Percentiles rank a stretch among this genome's conserved stretches.
phyloP scores from a whole-genome alignment of 1,140 invertebrate genomes.

The Vanessa atalanta region DNA sequence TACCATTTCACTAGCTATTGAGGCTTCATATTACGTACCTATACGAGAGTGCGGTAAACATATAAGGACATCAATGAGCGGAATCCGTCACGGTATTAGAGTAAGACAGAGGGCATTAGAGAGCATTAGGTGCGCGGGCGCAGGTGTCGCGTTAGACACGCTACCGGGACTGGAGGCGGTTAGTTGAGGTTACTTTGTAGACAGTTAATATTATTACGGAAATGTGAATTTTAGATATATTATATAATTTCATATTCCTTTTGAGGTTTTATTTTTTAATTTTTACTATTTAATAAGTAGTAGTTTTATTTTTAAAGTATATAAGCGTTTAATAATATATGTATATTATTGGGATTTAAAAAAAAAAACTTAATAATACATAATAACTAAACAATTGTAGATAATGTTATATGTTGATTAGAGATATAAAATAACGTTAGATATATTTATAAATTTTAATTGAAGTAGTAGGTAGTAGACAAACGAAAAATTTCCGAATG shows the following conservation, averaged over 20 bases:
- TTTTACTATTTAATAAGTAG: neutral
- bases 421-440: too few relatives aligned
- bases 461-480: too few relatives aligned
- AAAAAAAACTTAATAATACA: too few relatives aligned
- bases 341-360: too few relatives aligned
- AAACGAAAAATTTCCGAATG: neutral
- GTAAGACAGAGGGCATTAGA: conserved; percentile 66
- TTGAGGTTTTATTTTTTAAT: neutral
- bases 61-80: conserved; percentile 52
- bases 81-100: conserved; percentile 58
- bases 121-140: conserved; percentile 56
- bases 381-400: too few relatives aligned
- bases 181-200: conserved; percentile 39
- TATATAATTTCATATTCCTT: neutral
- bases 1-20: conserved; percentile 16
- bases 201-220: conserved; percentile 44
- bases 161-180: conserved; percentile 55
- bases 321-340: too few relatives aligned
- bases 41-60: conserved; percentile 46
- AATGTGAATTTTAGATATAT: conserved; percentile 20
- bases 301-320: too few relatives aligned
- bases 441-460: too few relatives aligned
- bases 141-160: conserved; percentile 70
- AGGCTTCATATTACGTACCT: conserved; percentile 27
- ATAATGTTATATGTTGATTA: too few relatives aligned